Evolutionary conservation across 2,888 invertebrate genomes (phyloP).

Genomic region (Dinocampus coccinellae): DNA sequence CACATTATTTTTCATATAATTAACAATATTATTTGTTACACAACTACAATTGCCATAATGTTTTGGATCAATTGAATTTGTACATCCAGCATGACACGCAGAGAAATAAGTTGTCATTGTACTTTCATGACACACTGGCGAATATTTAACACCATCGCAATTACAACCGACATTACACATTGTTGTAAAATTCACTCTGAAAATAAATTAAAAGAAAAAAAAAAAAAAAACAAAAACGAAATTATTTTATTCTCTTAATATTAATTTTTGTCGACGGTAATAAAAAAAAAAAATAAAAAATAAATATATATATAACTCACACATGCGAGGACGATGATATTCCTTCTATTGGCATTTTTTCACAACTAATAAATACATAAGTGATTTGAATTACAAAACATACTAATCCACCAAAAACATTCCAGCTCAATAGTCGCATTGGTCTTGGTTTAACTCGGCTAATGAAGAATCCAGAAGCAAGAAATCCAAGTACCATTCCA

Average conservation of each 20-base stretch:
- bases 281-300: too few relatives aligned
- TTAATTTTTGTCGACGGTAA: too few relatives aligned
- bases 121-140: conserved; percentile 76
- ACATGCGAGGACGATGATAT: conserved; percentile 58
- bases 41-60: conserved; percentile 63
- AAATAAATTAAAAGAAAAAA: not conserved
- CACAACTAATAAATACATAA: conserved; percentile 74
- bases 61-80: conserved; percentile 58
- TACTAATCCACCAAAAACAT: conserved; percentile 73
- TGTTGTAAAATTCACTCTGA: conserved; percentile 71
- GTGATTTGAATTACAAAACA: conserved; percentile 72
- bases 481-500: conserved; percentile 75
- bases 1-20: not conserved
- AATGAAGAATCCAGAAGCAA: conserved; percentile 74
- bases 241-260: too few relatives aligned
- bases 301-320: conserved; percentile 54
- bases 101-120: conserved; percentile 76
- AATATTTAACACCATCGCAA: conserved; percentile 74
- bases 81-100: conserved; percentile 82
- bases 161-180: conserved; percentile 75
- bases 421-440: conserved; percentile 75
- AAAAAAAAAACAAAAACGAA: too few relatives aligned
- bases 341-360: conserved; percentile 64
- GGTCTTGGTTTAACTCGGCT: conserved; percentile 75
- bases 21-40: conserved; percentile 34